These are phyloP conservation scores for Physocephala rufipes DNA, from an alignment of 2,888 invertebrate species.

Conservation along the genomic window DNA sequence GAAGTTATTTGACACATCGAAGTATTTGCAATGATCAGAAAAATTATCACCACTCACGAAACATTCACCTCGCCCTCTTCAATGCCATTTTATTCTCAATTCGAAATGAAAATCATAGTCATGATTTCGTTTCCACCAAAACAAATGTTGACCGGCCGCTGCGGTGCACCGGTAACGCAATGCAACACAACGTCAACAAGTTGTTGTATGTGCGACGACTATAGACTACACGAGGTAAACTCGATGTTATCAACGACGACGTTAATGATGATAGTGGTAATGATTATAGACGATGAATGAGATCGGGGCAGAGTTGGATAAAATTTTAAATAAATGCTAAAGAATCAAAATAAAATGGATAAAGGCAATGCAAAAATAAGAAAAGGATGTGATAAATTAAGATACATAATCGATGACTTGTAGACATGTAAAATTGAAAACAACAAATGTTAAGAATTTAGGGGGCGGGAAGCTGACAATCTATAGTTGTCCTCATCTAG, in stretches of 20 bases:
- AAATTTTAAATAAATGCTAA: background rate
- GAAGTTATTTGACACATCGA: too few relatives aligned
- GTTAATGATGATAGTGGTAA: too few relatives aligned
- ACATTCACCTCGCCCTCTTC: too few relatives aligned
- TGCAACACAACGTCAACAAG: conserved; percentile 3
- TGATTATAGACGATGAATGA: too few relatives aligned
- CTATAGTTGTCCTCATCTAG: background rate
- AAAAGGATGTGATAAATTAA: background rate
- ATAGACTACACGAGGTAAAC: background rate
- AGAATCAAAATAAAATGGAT: too few relatives aligned
- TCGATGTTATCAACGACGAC: background rate
- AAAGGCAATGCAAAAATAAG: background rate
- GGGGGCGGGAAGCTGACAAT: background rate
- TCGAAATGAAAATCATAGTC: too few relatives aligned
- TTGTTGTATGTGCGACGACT: background rate
- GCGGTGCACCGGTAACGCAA: too few relatives aligned
- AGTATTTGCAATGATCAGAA: too few relatives aligned
- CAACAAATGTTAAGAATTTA: background rate
- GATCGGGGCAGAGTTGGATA: background rate
- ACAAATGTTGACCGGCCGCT: too few relatives aligned
- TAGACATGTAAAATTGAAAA: conserved; percentile 1
- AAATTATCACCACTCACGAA: too few relatives aligned
- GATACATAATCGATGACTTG: background rate
- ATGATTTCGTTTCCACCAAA: too few relatives aligned
- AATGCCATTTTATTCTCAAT: too few relatives aligned